Base-by-base conservation (phyloP, 2,797 vertebrate genomes). In the Melanogrammus aeglefinus region DNA sequence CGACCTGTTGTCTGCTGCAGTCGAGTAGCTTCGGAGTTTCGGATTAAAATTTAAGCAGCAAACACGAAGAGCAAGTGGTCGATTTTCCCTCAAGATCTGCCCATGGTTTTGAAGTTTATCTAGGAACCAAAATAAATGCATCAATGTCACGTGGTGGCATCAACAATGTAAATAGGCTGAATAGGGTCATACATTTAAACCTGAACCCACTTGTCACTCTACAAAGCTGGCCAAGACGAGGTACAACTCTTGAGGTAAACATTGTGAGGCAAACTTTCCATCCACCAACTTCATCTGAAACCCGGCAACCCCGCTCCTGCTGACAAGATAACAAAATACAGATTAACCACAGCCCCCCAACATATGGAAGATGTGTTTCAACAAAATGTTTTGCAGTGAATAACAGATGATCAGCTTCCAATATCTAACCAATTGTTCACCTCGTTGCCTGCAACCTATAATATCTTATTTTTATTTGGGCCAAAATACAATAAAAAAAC, bases 211-310 rank as follows among this genome's bases (percentile, higher is more conserved):
- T 89, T 73, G 91, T 87, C 13, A 88, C 85, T 87, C 84, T 89
- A n/a, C 75, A 86, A 77, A 94, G 77, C 6, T 89, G 74, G 77
- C 80, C 80, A 8, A 94, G 79, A 57, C 85, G 85, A 73, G 86
- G 89, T 72, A 87, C 78, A n/a, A 91, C 38, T 78, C 88, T 94
- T 75, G 90, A 90, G 21, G 88, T 76, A 80, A 94, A 92, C 95
- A 95, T 95, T 7, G 75, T 90, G 47, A 24, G 38, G 24, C 75
- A 33, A 1, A 33, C 18, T 72, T 57, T 89, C 78, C 91, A 81
- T 78, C 70, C 80, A 71, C 77, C 33, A 13, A 69, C 80, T 38
- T 85, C 87, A 90, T 91, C 31, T 69, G 72, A 82, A 36, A 38
- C 14, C 31, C 21, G 71, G 69, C 35, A 35, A 69, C 72, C 72